A percentile compares a stretch with the other conserved stretches of the same genome.
Evolutionary conservation across 2,797 vertebrate genomes (phyloP).

Genomic region (Galagoides demidoff): DNA sequence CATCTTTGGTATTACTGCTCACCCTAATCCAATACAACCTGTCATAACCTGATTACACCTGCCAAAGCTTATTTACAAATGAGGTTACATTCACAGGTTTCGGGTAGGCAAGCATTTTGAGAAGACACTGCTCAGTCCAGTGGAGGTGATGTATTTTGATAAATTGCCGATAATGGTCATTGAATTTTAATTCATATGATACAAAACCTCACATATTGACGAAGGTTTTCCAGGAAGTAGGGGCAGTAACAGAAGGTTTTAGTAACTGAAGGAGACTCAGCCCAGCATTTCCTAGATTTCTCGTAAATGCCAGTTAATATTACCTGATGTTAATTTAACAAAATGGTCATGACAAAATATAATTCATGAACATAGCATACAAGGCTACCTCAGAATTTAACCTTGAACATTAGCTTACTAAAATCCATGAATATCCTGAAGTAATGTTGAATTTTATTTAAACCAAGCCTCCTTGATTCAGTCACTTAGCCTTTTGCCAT

Average conservation of each 20-base stretch:
- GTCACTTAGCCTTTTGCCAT: background rate
- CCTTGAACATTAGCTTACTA: background rate
- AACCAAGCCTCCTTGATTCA: background rate
- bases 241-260: background rate
- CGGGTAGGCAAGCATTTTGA: too few relatives aligned
- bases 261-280: background rate
- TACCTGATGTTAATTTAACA: background rate
- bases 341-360: background rate
- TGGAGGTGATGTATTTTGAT: background rate
- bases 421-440: background rate
- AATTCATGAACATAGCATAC: background rate
- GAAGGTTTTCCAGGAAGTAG: background rate
- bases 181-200: background rate
- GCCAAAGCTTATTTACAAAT: background rate
- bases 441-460: background rate
- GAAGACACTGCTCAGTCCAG: background rate
- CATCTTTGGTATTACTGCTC: background rate
- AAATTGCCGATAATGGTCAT: background rate
- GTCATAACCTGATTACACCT: background rate
- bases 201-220: background rate
- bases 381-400: background rate
- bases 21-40: background rate
- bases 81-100: background rate
- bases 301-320: background rate
- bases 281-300: background rate